phyloP scores from a whole-genome alignment of 1,140 invertebrate genomes.

The Diplogasteroides magnus region DNA sequence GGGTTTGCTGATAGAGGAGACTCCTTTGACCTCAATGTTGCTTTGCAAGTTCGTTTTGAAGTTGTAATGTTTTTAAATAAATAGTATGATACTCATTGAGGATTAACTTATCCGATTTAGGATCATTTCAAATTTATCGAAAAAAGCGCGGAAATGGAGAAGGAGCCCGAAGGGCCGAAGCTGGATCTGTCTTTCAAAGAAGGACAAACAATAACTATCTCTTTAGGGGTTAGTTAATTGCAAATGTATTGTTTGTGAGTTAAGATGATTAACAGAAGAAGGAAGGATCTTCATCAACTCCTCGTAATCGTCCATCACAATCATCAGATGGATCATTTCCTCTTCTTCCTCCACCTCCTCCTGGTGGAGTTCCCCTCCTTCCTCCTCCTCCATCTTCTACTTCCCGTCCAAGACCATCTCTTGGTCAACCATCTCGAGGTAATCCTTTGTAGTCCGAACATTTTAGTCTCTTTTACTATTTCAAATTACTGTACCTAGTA shows the following conservation, averaged over 20 bases:
- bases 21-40: slow-evolving; percentile 97
- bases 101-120: too few relatives aligned
- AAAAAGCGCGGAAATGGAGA: slow-evolving; percentile 41
- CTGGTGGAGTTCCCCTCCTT: slow-evolving; percentile 1
- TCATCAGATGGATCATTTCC: slow-evolving; percentile 32
- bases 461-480: too few relatives aligned
- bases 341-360: slow-evolving; percentile 49
- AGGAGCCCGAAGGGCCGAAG: slow-evolving; percentile 31
- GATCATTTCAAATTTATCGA: slow-evolving; percentile 47
- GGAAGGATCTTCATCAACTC: slow-evolving; percentile 13
- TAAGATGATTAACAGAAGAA: slow-evolving; percentile 32
- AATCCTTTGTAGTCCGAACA: too few relatives aligned
- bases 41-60: slow-evolving; percentile 69
- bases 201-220: slow-evolving; percentile 55
- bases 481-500: too few relatives aligned
- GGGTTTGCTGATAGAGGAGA: slow-evolving; percentile 95
- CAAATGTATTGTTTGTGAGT: slow-evolving; percentile 1
- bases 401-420: too few relatives aligned
- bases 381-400: not conserved
- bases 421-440: too few relatives aligned
- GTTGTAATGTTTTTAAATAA: slow-evolving; percentile 25
- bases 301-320: slow-evolving; percentile 19
- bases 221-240: slow-evolving; percentile 41
- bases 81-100: too few relatives aligned
- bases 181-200: slow-evolving; percentile 54